A percentile compares a stretch with the other conserved stretches of the same genome.
phyloP scores from a whole-genome alignment of 2,888 invertebrate genomes.

The Sipunculus nudus region DNA sequence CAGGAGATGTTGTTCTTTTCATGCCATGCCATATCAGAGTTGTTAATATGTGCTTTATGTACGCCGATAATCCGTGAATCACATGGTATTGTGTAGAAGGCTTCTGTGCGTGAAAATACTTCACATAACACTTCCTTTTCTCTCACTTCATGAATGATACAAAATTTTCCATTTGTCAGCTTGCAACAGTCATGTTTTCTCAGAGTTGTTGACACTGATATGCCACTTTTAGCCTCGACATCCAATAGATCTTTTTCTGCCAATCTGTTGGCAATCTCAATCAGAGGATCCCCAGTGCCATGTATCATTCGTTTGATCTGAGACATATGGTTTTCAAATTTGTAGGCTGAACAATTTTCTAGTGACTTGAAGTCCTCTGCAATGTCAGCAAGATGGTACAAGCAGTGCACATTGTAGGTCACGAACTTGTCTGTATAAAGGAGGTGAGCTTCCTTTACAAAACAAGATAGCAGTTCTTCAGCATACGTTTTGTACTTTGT shows the following conservation, averaged over 20 bases:
- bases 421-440: neutral
- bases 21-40: neutral
- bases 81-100: neutral
- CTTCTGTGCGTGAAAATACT: neutral
- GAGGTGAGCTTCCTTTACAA: neutral
- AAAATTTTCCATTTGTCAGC: neutral
- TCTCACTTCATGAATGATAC: neutral
- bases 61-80: neutral
- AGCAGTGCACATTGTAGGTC: neutral
- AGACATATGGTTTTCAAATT: slow-evolving; percentile 1
- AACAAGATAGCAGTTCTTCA: neutral
- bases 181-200: neutral
- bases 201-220: no score
- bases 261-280: neutral
- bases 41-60: neutral
- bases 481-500: neutral
- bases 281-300: neutral
- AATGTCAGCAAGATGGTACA: neutral
- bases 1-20: neutral
- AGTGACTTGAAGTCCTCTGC: neutral
- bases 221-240: neutral
- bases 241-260: neutral
- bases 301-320: neutral
- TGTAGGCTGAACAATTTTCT: neutral
- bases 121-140: neutral